phyloP scores from a whole-genome alignment of 2,888 invertebrate species.

The Halictus ligatus region DNA sequence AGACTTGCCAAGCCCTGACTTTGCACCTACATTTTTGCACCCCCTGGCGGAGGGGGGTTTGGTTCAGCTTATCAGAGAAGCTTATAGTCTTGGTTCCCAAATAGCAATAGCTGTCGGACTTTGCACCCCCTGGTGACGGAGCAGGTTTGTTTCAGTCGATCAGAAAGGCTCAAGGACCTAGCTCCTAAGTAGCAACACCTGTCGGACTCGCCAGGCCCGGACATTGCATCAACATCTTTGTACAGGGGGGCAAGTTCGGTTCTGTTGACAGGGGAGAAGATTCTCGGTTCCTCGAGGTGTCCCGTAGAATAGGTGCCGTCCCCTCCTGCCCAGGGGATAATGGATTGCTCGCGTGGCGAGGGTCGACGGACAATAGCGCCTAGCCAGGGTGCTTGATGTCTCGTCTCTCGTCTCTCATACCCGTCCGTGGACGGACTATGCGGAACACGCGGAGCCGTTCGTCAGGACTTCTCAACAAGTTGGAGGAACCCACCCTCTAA shows the following conservation, averaged over 20 bases:
- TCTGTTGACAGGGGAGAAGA: background rate
- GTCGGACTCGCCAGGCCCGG: background rate
- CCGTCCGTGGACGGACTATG: conserved; percentile 33
- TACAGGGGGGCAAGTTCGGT: background rate
- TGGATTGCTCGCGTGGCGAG: conserved; percentile 58
- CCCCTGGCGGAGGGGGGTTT: background rate
- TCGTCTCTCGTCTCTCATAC: conserved; percentile 12
- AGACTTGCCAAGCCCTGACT: too few relatives aligned
- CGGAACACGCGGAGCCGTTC: conserved; percentile 41
- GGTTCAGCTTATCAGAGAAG: too few relatives aligned
- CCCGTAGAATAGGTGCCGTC: conserved; percentile 1
- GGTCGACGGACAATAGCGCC: conserved; percentile 52
- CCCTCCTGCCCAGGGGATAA: conserved; percentile 41
- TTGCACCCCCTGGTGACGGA: too few relatives aligned
- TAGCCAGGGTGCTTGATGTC: conserved; percentile 38
- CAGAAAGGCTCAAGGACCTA: background rate
- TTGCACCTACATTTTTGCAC: background rate
- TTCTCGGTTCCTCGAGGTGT: background rate
- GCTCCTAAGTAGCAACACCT: background rate
- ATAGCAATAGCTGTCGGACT: too few relatives aligned
- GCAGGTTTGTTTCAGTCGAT: too few relatives aligned
- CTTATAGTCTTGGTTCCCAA: too few relatives aligned
- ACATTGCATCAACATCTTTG: background rate
- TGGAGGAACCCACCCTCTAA: conserved; percentile 43
- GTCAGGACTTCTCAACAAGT: conserved; percentile 61